phyloP scores from a whole-genome alignment of 1,140 invertebrate genomes.

The Drosophila busckii region DNA sequence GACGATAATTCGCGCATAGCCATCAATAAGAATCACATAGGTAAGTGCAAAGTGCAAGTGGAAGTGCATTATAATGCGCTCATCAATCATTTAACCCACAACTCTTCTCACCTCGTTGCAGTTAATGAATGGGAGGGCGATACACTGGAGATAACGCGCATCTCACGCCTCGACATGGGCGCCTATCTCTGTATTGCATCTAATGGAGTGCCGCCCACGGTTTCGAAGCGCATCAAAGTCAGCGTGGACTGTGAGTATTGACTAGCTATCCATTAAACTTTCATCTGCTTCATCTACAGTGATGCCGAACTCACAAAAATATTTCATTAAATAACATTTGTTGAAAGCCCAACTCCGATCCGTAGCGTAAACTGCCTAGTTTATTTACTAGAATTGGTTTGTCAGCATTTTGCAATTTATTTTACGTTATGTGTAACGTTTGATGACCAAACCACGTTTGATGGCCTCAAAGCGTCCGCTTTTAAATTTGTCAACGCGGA shows the following conservation, averaged over 20 bases:
- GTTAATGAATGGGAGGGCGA: slow-evolving; percentile 91
- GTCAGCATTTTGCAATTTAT: slow-evolving; percentile 44
- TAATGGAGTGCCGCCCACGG: slow-evolving; percentile 87
- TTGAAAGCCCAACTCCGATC: too few species aligned
- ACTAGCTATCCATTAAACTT: too few species aligned
- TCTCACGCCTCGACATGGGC: slow-evolving; percentile 93
- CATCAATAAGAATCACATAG: slow-evolving; percentile 89
- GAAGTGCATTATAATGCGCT: slow-evolving; percentile 4
- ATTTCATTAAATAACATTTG: too few species aligned
- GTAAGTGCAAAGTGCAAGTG: slow-evolving; percentile 79
- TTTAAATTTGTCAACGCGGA: slow-evolving; percentile 12
- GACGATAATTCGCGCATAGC: slow-evolving; percentile 91
- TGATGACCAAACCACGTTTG: slow-evolving; percentile 18
- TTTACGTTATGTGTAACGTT: slow-evolving; percentile 36
- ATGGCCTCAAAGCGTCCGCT: too few species aligned
- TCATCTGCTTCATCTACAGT: too few species aligned
- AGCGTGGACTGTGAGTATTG: slow-evolving; percentile 94
- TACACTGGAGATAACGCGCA: slow-evolving; percentile 89
- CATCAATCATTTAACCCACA: slow-evolving; percentile 68
- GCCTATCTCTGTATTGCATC: slow-evolving; percentile 90
- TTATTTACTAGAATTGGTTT: slow-evolving; percentile 11
- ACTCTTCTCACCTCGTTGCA: slow-evolving; percentile 70
- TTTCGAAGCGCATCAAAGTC: slow-evolving; percentile 94
- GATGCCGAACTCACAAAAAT: too few species aligned
- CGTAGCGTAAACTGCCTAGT: slow-evolving; percentile 17